Percentiles rank a stretch among this genome's conserved stretches.
Conservation (phyloP, 2,113 vertebrate genomes). For the Pelodiscus sinensis region DNA sequence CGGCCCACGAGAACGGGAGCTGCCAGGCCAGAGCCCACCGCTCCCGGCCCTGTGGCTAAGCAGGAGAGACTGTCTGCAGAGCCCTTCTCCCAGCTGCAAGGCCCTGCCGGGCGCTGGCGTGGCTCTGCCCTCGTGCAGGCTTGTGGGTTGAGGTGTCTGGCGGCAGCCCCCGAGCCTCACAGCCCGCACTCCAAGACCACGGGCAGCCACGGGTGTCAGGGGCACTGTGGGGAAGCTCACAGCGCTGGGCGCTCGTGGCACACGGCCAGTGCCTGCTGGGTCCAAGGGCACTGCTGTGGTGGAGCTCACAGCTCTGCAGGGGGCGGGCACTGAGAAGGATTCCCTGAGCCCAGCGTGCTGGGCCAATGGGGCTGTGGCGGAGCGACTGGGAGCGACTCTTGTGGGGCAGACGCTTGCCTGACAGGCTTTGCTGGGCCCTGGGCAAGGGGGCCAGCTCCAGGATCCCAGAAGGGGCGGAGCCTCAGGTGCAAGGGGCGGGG, state of each 20-base stretch:
- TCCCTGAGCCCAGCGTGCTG: neutral
- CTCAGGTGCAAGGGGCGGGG: too few relatives aligned
- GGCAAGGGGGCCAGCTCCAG: too few relatives aligned
- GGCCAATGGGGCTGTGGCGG: neutral
- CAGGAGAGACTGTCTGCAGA: neutral
- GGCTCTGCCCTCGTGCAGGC: too few relatives aligned
- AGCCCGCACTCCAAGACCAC: rapidly evolving
- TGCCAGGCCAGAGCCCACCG: rapidly evolving
- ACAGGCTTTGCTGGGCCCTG: too few relatives aligned
- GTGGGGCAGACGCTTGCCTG: neutral
- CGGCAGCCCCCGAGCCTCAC: rapidly evolving
- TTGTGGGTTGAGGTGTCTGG: neutral
- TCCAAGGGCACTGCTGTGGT: too few relatives aligned
- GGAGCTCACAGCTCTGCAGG: too few relatives aligned
- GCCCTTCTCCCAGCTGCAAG: too few relatives aligned
- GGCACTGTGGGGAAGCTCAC: neutral
- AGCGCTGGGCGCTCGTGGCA: rapidly evolving
- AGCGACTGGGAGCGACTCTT: neutral
- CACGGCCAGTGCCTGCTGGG: neutral
- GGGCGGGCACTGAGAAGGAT: neutral
- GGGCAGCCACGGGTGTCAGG: too few relatives aligned
- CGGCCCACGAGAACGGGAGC: neutral
- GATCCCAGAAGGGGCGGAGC: too few relatives aligned
- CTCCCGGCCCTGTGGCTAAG: rapidly evolving
- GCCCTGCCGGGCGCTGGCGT: rapidly evolving